Evolutionary conservation across 2,888 invertebrate species (phyloP).

Genomic region (Deilephila elpenor): DNA sequence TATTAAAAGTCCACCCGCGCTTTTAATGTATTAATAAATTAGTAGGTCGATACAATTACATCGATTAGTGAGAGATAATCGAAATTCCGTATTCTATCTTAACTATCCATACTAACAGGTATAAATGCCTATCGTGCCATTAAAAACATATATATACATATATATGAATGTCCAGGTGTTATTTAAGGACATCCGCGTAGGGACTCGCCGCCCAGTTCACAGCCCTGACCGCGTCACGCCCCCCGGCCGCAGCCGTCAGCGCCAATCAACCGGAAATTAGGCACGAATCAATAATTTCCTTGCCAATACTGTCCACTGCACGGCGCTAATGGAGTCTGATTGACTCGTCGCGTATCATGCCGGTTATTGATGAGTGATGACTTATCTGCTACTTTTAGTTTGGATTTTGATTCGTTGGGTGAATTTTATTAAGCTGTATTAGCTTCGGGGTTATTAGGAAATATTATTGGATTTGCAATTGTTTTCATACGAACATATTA

Average conservation of each 20-base stretch:
- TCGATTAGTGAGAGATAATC: no score
- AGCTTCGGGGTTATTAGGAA: background rate
- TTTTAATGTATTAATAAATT: no score
- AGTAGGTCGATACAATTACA: no score
- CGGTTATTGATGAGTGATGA: background rate
- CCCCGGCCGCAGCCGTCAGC: conserved; percentile 58
- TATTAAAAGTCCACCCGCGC: no score
- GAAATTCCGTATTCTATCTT: no score
- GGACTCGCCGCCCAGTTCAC: conserved; percentile 21
- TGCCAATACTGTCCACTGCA: conserved; percentile 60
- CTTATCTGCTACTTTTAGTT: background rate
- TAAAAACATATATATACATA: background rate
- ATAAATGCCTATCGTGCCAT: background rate
- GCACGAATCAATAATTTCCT: conserved; percentile 81
- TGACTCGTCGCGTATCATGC: conserved; percentile 44
- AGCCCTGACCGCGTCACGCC: conserved; percentile 69
- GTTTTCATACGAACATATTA: no score
- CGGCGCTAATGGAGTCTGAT: conserved; percentile 72
- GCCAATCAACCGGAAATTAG: conserved; percentile 77
- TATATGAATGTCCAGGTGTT: background rate
- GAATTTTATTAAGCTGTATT: background rate
- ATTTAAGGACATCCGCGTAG: conserved; percentile 16
- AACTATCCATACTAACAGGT: background rate
- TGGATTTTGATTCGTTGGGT: background rate
- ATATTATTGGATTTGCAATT: no score